Evolutionary conservation across 2,797 vertebrate genomes (phyloP), one percentile per base, ranked within the genome.

Genomic region (Tiaroga cobitis): DNA sequence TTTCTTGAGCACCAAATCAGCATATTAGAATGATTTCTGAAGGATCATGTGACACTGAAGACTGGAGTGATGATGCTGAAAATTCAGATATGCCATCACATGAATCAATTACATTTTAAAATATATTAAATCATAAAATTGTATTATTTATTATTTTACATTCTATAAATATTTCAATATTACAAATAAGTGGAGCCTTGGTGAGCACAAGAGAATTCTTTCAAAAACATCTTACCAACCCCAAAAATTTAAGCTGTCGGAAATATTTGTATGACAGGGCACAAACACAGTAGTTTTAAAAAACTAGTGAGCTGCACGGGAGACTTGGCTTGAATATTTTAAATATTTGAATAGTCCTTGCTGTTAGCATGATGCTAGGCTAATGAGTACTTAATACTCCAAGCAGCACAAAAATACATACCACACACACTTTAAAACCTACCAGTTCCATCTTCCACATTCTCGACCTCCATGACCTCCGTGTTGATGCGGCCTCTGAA

Each of bases 381-480:
- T 56, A 56, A 37, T 0, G 4, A 16, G 8, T 76, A n/a, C 24
- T 76, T 15, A n/a, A 41, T n/a, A 26, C 34, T 59, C 21, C 24
- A n/a, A 24, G 10, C 29, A 54, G 29, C 49, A n/a, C 4, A 15
- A 41, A 39, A 39, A n/a, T 77, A 18, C 34, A 77, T 39, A n/a
- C 32, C 34, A 37, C 49, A 39, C 29, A 56, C 65, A 79, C 65
- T n/a, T 24, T 67, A 15, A 77, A 87, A 19, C 18, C 74, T 78
- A 87, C 97, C 97, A 92, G 97, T 97, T 83, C 97, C 97, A 4
- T 97, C 97, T 88, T 97, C 97, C 81, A 97, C 96, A 9, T 97
- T 97, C 91, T 97, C 97, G 70, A 97, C 97, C 88, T 97, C 97
- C 97, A 97, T 97, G 84, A 97, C 97, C 89, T 97, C 97, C 0